Base-by-base conservation (phyloP, 2,797 vertebrate species). In the Florisuga fusca region DNA sequence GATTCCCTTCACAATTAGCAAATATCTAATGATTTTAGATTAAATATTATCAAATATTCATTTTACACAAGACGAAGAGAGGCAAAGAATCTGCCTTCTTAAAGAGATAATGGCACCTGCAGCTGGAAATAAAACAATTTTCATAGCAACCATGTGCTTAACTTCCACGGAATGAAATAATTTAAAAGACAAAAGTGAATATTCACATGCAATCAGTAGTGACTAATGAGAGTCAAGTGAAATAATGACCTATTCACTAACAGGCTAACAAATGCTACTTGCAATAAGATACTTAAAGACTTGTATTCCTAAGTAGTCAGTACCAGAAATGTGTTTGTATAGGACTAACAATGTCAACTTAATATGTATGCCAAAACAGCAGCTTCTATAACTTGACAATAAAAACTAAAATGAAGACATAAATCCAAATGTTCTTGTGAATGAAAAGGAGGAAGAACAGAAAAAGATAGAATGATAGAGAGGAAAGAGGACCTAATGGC, bases 331-430 rank as follows among this genome's bases (percentile, higher is more conserved):
- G 26, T 82, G 74, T 92, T 90, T 85, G 57, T 16, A 77, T 38
- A 85, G 68, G 64, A 85, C 89, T 90, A 94, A 64, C 67, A 36
- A 8, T 26, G 54, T 83, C 68, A 77, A 93, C 72, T 93, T 83
- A 92, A 38, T 45, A 76, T 18, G 33, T 34, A 55, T 38, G 64
- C 74, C 29, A 67, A 72, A 68, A 64, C 63, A 81, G 63, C 19
- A 74, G 25, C 51, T 73, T 81, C 64, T 85, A 1, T 55, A 80
- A 74, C 51, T 57, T 86, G 72, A 71, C 19, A 43, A 90, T 55
- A 55, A 89, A 89, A 89, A n/a, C 9, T 27, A 50, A 69, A 93
- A 67, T 43, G 0, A 87, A 82, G 84, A 66, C 36, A 5, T 69
- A 87, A 80, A 68, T 33, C 15, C 23, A 71, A 92, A 83, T 9